phyloP scores from a whole-genome alignment of 2,113 vertebrate genomes.

The Pelobates fuscus region DNA sequence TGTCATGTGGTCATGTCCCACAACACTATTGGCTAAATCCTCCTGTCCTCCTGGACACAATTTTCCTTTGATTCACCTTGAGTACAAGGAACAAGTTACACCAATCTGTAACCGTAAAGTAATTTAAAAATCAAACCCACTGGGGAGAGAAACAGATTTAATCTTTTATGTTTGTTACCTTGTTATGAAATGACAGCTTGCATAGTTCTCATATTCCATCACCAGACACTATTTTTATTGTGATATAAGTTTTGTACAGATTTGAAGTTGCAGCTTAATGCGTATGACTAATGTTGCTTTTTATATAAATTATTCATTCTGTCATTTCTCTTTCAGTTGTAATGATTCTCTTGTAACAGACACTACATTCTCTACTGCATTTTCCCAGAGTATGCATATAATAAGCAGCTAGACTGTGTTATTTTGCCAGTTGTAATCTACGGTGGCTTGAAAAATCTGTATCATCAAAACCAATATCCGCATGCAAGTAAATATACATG shows the following conservation, averaged over 20 bases:
- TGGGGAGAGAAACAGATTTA: conserved; percentile 17
- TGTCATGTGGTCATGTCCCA: conserved; percentile 47
- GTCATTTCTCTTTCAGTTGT: conserved; percentile 42
- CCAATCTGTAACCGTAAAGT: not conserved
- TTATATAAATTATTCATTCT: conserved; percentile 49
- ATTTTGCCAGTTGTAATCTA: conserved; percentile 35
- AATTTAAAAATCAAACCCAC: conserved; percentile 30
- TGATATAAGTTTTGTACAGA: conserved; percentile 22
- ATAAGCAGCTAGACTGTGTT: conserved; percentile 34
- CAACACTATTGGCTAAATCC: conserved; percentile 33
- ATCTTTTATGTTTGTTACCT: conserved; percentile 30
- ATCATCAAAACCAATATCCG: conserved; percentile 34
- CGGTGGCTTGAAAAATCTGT: conserved; percentile 10
- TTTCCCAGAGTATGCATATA: conserved; percentile 40
- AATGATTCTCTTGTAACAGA: conserved; percentile 53
- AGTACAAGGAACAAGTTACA: conserved; percentile 48
- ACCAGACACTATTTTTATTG: conserved; percentile 29
- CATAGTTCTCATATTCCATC: conserved; percentile 22
- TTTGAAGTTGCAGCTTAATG: conserved; percentile 38
- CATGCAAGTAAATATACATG: conserved; percentile 31
- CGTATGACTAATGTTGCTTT: conserved; percentile 40
- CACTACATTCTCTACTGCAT: conserved; percentile 46
- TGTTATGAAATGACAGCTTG: conserved; percentile 27
- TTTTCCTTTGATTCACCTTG: conserved; percentile 68
- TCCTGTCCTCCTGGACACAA: conserved; percentile 56